Evolutionary conservation across 2,797 vertebrate genomes (phyloP).

Genomic region (Dicrostonyx torquatus): DNA sequence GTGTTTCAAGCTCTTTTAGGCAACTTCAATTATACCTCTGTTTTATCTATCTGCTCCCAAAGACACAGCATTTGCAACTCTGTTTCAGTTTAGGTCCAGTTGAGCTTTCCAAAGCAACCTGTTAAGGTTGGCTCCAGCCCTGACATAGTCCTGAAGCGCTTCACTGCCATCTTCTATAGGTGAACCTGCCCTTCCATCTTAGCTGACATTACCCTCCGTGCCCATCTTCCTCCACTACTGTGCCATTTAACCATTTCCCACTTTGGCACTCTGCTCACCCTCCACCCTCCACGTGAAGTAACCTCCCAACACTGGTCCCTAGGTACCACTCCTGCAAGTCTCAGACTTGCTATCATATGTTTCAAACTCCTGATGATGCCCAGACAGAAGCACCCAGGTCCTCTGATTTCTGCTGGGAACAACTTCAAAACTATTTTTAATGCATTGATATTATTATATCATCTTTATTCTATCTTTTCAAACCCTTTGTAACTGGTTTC

Average conservation of each 20-base stretch:
- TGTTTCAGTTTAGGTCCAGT: not conserved
- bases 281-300: not conserved
- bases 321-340: not conserved
- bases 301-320: too few relatives aligned
- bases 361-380: not conserved
- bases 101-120: not conserved
- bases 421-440: not conserved
- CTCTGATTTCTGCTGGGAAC: not conserved
- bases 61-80: not conserved
- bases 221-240: not conserved
- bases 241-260: not conserved
- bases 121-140: not conserved
- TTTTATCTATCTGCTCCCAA: conserved; percentile 17
- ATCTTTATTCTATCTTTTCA: conserved; percentile 23
- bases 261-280: not conserved
- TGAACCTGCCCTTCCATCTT: not conserved
- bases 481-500: conserved; percentile 20
- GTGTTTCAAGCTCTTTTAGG: not conserved
- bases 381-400: not conserved
- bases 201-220: not conserved
- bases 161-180: not conserved
- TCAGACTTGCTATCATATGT: not conserved
- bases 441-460: not conserved
- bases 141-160: not conserved
- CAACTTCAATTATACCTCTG: not conserved